A percentile compares a stretch with the other conserved stretches of the same genome.
Conservation (phyloP, 2,797 vertebrate genomes). For the Phrynocephalus vlangalii region DNA sequence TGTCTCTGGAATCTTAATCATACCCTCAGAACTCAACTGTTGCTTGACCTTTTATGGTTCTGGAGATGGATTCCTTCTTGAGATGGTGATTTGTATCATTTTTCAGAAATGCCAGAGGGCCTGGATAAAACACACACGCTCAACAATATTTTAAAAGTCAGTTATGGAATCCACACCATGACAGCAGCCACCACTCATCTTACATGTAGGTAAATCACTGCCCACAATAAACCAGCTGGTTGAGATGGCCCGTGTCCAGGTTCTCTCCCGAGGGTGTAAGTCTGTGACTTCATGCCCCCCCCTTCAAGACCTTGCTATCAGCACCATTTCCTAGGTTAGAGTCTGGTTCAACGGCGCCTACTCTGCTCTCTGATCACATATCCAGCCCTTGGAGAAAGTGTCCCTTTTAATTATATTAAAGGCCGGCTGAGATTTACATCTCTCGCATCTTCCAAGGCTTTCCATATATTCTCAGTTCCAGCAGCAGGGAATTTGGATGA, state of each 20-base stretch:
- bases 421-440: constrained; percentile 54
- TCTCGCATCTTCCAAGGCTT: constrained; percentile 42
- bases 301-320: constrained; percentile 73
- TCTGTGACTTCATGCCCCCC: constrained; percentile 71
- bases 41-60: constrained; percentile 40
- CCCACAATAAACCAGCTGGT: constrained; percentile 71
- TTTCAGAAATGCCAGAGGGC: constrained; percentile 32
- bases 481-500: constrained; percentile 46
- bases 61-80: constrained; percentile 11
- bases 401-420: constrained; percentile 66
- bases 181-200: constrained; percentile 63
- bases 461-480: constrained; percentile 46
- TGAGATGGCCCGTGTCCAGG: constrained; percentile 74
- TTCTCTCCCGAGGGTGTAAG: constrained; percentile 71
- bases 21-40: constrained; percentile 24
- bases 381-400: constrained; percentile 58
- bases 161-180: constrained; percentile 59
- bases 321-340: constrained; percentile 65
- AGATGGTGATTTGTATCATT: constrained; percentile 53
- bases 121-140: constrained; percentile 43
- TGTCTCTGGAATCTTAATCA: constrained; percentile 41
- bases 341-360: constrained; percentile 57
- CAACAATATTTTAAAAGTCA: constrained; percentile 40
- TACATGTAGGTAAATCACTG: constrained; percentile 65
- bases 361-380: constrained; percentile 58